These are phyloP conservation scores for Biston stratarius DNA, from an alignment of 2,888 invertebrate species.

Conservation along the genomic window DNA sequence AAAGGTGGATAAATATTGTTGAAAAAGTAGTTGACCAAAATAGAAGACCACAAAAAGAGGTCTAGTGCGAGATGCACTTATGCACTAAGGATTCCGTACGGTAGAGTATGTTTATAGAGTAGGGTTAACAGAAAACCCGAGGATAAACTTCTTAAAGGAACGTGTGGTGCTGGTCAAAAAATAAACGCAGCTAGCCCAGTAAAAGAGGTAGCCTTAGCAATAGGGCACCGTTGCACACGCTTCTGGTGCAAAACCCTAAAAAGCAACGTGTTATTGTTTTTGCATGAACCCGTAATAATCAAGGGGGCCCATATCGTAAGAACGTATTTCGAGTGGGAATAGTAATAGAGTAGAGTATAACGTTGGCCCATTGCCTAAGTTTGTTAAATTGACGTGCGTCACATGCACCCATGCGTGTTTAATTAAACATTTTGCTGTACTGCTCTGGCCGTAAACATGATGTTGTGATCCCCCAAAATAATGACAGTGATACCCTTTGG, in stretches of 20 bases:
- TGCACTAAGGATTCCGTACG: no score
- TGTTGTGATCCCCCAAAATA: constrained; percentile 30
- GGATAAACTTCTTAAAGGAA: no score
- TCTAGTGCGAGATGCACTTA: no score
- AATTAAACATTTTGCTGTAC: constrained; percentile 55
- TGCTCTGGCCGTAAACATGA: constrained; percentile 26
- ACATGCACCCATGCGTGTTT: constrained; percentile 52
- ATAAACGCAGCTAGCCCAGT: no score
- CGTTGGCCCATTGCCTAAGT: constrained; percentile 43
- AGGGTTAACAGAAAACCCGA: no score
- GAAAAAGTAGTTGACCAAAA: neutral
- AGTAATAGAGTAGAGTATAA: constrained; percentile 28
- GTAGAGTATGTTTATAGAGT: no score
- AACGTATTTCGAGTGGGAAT: constrained; percentile 35
- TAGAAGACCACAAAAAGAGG: neutral
- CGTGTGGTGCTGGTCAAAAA: no score
- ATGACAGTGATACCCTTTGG: constrained; percentile 22
- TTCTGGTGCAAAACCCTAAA: neutral
- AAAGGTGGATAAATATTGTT: neutral
- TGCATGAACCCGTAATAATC: constrained; percentile 4
- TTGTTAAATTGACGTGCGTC: constrained; percentile 41
- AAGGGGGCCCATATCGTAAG: constrained; percentile 5
- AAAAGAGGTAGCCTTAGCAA: no score
- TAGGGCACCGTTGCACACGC: no score
- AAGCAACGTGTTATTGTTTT: neutral